Base-by-base conservation (phyloP, 37 sponge, comb jelly and placozoan genomes). In the Lycopodina hypogea region DNA sequence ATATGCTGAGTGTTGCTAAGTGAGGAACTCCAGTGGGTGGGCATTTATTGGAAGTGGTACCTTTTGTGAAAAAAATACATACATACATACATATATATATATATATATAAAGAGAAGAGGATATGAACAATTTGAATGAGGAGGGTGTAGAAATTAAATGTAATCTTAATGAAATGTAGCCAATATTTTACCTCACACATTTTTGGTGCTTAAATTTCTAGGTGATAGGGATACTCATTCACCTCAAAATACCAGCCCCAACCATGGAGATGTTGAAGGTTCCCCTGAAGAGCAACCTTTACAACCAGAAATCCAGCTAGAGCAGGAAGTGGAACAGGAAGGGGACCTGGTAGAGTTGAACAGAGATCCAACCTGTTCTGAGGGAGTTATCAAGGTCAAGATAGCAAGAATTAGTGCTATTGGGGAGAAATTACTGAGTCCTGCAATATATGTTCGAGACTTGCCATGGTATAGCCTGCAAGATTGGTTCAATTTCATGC, bases 391-490 rank as follows among this genome's bases (percentile, higher is more conserved):
- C 9, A 30, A 68, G 3, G 76, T 51, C 60, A 52, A 40, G 9
- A 64, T 92, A n/a, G 30, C 64, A 15, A 33, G 77, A 36, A 22
- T 84, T 38, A 81, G 42, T 59, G 62, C 83, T 8, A 34, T 94
- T 39, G 19, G 71, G 0, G 86, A 70, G 2, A 72, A 90, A 37
- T 35, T 37, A 12, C 67, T 92, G 59, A 90, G 91, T 78, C 57
- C 72, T 34, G 83, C 91, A 21, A 71, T 85, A 14, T 90, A 67
- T 56, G 85, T 96, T 45, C 69, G 96, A 74, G 87, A 89, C 51
- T 64, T 96, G 58, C 96, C 96, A 56, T 96, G 96, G 96, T 96
- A 76, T 12, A 74, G 34, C 15, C 36, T 67, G 0, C 23, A n/a
- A 18, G 62, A 36, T 41, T 68, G 7, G 52, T 33, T 21, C 26